Evolutionary conservation across 2,113 vertebrate genomes (phyloP).

Genomic region (Pardalotus punctatus): DNA sequence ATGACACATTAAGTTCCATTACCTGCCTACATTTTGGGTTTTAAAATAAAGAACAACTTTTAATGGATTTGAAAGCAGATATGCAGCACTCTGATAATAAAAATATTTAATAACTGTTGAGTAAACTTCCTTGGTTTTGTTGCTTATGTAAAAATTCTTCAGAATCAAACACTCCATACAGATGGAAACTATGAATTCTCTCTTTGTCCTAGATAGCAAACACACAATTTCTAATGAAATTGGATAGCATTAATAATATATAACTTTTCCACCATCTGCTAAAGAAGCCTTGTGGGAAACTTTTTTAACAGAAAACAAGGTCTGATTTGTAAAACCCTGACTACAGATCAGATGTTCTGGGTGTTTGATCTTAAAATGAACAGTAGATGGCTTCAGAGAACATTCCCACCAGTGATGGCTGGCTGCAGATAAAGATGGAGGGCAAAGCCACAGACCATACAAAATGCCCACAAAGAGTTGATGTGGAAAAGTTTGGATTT

Average conservation of each 20-base stretch:
- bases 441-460: not conserved
- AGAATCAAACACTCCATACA: conserved; percentile 39
- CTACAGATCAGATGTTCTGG: not conserved
- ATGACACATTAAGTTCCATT: not conserved
- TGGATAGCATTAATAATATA: conserved; percentile 73
- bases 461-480: not conserved
- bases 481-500: not conserved
- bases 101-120: not conserved
- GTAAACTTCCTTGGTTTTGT: not conserved
- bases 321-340: conserved; percentile 41
- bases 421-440: not conserved
- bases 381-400: conserved; percentile 40
- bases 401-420: fast-evolving
- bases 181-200: conserved; percentile 54
- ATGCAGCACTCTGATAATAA: not conserved
- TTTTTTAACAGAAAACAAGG: conserved; percentile 47
- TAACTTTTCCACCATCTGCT: conserved; percentile 66
- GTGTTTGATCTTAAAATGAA: conserved; percentile 1
- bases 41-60: not conserved
- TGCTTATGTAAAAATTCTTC: conserved; percentile 41
- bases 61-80: not conserved
- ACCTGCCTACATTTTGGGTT: not conserved
- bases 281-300: conserved; percentile 48
- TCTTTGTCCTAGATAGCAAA: conserved; percentile 67
- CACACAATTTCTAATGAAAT: conserved; percentile 58